Conservation (phyloP, 2,113 vertebrate species). For the Dryoscopus gambensis region DNA sequence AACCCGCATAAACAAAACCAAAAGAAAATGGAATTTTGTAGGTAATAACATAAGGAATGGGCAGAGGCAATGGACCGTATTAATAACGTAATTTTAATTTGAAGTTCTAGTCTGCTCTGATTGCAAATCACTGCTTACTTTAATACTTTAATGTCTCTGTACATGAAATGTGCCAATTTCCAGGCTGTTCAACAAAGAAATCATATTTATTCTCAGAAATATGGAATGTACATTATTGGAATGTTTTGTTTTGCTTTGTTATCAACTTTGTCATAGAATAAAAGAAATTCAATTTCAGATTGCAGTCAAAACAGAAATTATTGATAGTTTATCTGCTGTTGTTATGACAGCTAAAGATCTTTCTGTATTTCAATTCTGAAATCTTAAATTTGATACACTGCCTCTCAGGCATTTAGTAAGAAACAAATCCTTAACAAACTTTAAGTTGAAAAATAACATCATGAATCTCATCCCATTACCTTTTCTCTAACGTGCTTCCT, state of each 20-base stretch:
- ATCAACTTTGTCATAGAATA: conserved; percentile 29
- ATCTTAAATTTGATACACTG: conserved; percentile 21
- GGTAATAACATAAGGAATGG: background rate
- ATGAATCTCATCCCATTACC: background rate
- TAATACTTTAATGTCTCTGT: background rate
- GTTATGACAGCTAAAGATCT: conserved; percentile 8
- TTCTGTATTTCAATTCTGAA: background rate
- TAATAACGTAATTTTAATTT: background rate
- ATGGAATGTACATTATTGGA: background rate
- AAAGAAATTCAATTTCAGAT: conserved; percentile 60
- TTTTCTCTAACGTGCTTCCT: background rate
- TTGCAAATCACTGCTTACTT: background rate
- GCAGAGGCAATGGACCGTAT: background rate
- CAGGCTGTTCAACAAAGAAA: background rate
- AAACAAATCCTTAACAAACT: background rate
- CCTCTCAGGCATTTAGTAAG: background rate
- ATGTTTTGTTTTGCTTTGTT: conserved; percentile 52
- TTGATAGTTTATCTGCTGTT: conserved; percentile 26
- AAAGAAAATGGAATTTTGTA: background rate
- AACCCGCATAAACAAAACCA: background rate
- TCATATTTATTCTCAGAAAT: conserved; percentile 9
- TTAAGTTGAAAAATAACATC: background rate
- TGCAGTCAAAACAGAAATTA: conserved; percentile 32
- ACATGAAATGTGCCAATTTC: background rate
- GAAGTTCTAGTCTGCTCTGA: background rate